phyloP scores from a whole-genome alignment of 2,113 vertebrate genomes.

The Leucopternis melanops region DNA sequence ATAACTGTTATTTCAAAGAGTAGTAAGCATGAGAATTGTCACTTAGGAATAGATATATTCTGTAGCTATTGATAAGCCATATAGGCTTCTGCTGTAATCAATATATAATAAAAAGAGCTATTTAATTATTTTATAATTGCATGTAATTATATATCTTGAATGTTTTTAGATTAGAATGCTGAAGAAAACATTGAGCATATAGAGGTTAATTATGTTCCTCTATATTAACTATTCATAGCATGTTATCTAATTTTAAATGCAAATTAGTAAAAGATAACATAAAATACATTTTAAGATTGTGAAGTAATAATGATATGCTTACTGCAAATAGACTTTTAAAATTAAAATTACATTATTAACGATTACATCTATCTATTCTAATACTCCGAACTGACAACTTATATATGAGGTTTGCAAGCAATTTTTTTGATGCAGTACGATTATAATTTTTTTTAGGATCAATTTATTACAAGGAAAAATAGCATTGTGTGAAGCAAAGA shows the following conservation, averaged over 20 bases:
- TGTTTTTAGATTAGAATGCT: not conserved
- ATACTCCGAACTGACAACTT: not conserved
- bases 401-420: not conserved
- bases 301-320: constrained; percentile 10
- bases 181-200: not conserved
- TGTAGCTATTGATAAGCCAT: not conserved
- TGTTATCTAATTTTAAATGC: constrained; percentile 52
- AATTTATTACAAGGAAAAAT: not conserved
- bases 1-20: not conserved
- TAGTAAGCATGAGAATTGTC: not conserved
- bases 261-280: constrained; percentile 28
- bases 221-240: constrained; percentile 30
- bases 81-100: not conserved
- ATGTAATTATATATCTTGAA: constrained; percentile 9
- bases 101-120: not conserved
- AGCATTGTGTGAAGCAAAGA: not conserved
- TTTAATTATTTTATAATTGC: constrained; percentile 33
- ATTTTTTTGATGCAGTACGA: not conserved
- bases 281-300: constrained; percentile 38
- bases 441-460: not conserved
- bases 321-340: not conserved
- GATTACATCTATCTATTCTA: not conserved
- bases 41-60: not conserved
- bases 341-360: constrained; percentile 25
- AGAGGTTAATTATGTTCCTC: constrained; percentile 51